Percentiles rank a stretch among this genome's conserved stretches.
These are phyloP conservation scores for Sula dactylatra DNA, from an alignment of 2,113 vertebrate species.

Conservation along the genomic window DNA sequence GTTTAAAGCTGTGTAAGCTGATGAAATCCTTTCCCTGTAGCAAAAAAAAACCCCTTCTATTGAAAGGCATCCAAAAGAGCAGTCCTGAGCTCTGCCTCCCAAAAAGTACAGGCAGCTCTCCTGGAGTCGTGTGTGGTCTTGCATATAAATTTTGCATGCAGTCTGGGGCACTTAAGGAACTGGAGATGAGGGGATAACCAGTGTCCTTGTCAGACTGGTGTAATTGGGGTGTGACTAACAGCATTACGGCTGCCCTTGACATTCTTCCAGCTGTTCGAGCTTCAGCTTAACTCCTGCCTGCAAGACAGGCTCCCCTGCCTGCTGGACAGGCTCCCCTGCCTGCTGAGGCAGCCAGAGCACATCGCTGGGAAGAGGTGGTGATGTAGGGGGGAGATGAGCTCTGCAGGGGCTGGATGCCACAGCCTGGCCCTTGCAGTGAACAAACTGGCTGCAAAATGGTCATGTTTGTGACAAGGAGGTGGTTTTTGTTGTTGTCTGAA, in stretches of 20 bases:
- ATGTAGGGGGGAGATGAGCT: not conserved
- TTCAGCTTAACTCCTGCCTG: not conserved
- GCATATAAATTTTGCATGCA: not conserved
- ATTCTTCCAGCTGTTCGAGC: not conserved
- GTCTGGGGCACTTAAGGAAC: not conserved
- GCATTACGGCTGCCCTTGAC: slow-evolving; percentile 16
- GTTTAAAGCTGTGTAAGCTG: slow-evolving; percentile 15
- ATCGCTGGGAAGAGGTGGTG: not conserved
- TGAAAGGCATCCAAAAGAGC: slow-evolving; percentile 36
- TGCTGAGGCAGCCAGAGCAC: not conserved
- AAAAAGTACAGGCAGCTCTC: not conserved
- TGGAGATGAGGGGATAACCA: not conserved
- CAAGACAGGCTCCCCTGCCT: not conserved
- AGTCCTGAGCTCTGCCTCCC: not conserved
- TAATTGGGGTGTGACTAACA: slow-evolving; percentile 21
- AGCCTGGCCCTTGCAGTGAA: not conserved
- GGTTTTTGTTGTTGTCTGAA: not conserved
- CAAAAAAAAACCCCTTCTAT: not conserved
- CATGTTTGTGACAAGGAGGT: not conserved
- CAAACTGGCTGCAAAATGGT: not conserved
- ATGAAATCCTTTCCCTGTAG: not conserved
- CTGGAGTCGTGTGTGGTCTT: not conserved
- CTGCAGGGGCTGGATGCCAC: not conserved
- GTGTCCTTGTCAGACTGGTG: slow-evolving; percentile 23
- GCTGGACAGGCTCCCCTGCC: not conserved